Base-by-base conservation (phyloP, 1,140 invertebrate species). In the Schlechtendalia chinensis region DNA sequence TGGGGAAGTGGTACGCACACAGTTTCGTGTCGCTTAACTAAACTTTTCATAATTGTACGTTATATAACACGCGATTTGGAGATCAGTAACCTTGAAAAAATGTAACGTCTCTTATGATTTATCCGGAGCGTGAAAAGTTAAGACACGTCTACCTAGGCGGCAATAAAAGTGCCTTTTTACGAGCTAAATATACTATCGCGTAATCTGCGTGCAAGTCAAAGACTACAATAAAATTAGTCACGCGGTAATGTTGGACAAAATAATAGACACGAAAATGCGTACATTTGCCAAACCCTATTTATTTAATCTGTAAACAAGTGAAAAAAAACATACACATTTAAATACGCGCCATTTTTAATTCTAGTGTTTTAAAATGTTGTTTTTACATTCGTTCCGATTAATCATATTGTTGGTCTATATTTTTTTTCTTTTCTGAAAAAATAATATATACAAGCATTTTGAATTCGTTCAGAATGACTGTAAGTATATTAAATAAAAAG, bases 221-320 rank as follows among this genome's bases (percentile, higher is more conserved):
- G 45, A 45, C 45, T 22, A 67, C 39, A 45, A 24, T 22, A 45
- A 67, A 67, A 67, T 67, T 67, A 67, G 63, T 67, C 63, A 39
- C 63, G n/a, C 63, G 5, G 63, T 45, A 45, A 22, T 45, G 63
- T 47, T 67, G 3, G 39, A 47, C 63, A 22, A 45, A 67, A 45
- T 67, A 45, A 67, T 67, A 67, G 63, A 67, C 63, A 67, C 12
- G 19, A 22, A 22, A 16, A 39, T n/a, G 4, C n/a, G 63, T 12
- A 14, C 32, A 22, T 47, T 67, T 45, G 63, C 63, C 63, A 67
- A 67, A 67, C 3, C 63, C 32, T 67, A 67, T 45, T n/a, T 65
- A 65, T 65, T 65, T 67, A 67, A 45, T 45, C 14, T 67, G 63
- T 47, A 45, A 67, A 67, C 32, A 5, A 45, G 11, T 16, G 39